A percentile compares a stretch with the other conserved stretches of the same genome.
phyloP scores from a whole-genome alignment of 2,888 invertebrate genomes.

The Anoncus sp. region DNA sequence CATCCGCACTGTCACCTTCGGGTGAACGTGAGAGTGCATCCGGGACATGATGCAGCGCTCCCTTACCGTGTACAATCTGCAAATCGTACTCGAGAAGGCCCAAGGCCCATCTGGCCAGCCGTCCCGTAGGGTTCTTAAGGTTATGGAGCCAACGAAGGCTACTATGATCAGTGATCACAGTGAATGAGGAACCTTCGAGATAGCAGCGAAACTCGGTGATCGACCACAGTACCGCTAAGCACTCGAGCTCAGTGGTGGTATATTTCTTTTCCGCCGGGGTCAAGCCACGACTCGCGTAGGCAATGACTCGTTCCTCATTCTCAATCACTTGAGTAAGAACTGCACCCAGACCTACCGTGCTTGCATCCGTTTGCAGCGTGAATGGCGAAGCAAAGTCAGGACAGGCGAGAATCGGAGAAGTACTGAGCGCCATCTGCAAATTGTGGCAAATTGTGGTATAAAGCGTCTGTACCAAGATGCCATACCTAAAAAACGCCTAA shows the following conservation, averaged over 20 bases:
- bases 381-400: no score
- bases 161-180: neutral
- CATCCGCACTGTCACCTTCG: no score
- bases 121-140: neutral
- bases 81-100: neutral
- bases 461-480: no score
- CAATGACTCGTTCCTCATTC: no score
- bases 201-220: neutral
- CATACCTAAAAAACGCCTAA: no score
- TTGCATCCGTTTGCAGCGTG: no score
- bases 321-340: no score
- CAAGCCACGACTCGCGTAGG: constrained; percentile 23
- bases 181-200: constrained; percentile 5
- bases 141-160: constrained; percentile 8
- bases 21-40: neutral
- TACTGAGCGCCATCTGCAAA: no score
- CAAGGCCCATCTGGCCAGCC: neutral
- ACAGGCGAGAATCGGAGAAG: no score
- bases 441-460: no score
- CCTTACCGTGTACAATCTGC: neutral
- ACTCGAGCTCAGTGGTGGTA: constrained; percentile 54
- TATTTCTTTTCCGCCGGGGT: constrained; percentile 32
- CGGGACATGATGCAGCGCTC: neutral
- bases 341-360: no score
- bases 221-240: constrained; percentile 34